Evolutionary conservation across 2,113 vertebrate species (phyloP).

Genomic region (Heteronetta atricapilla): DNA sequence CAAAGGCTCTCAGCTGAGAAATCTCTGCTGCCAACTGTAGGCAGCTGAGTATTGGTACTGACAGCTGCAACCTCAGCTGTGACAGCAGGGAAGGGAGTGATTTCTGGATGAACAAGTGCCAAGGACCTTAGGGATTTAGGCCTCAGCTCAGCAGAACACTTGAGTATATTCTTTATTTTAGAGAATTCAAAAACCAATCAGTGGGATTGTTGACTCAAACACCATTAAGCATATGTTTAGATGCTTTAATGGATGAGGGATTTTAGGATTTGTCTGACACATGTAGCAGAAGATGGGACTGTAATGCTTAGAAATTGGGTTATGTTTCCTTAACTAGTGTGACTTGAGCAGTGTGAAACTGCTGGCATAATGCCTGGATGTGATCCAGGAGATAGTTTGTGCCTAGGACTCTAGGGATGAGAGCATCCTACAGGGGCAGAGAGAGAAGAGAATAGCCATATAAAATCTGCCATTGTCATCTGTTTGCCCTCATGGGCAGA

Average conservation of each 20-base stretch:
- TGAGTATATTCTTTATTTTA: background rate
- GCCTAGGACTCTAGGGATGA: background rate
- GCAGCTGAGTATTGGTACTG: background rate
- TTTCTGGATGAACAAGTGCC: background rate
- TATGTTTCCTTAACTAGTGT: background rate
- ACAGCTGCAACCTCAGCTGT: conserved; percentile 26
- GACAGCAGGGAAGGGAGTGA: background rate
- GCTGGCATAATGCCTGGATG: background rate
- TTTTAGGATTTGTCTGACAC: background rate
- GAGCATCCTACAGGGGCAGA: background rate
- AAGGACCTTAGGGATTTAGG: background rate
- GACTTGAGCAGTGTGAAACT: background rate
- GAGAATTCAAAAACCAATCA: background rate
- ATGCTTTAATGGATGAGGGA: background rate
- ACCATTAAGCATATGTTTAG: background rate
- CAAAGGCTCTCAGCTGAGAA: background rate
- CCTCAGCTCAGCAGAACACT: background rate
- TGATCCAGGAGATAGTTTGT: background rate
- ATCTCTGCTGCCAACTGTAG: background rate
- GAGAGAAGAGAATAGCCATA: background rate
- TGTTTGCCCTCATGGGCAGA: background rate
- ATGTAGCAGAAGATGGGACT: background rate
- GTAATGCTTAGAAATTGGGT: background rate
- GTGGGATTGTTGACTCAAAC: background rate
- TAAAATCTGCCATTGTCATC: background rate